A percentile compares a stretch with the other conserved stretches of the same genome.
phyloP scores from a whole-genome alignment of 2,113 vertebrate genomes.

The Mesocricetus auratus region DNA sequence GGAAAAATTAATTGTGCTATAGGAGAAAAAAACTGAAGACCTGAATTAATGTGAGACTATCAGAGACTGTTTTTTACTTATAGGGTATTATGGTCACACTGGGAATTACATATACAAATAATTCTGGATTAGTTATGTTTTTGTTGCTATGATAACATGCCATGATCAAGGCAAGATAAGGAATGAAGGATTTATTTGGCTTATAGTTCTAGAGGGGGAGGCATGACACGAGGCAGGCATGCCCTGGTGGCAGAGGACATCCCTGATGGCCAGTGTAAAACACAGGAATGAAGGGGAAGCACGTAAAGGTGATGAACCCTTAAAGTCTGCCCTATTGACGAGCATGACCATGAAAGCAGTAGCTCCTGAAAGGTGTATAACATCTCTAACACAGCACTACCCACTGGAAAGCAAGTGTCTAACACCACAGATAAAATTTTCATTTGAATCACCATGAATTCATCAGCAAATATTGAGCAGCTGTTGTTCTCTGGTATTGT shows the following conservation, averaged over 20 bases:
- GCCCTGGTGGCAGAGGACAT: background rate
- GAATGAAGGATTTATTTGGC: background rate
- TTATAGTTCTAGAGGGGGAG: background rate
- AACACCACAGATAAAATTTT: background rate
- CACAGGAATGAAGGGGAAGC: background rate
- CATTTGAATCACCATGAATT: background rate
- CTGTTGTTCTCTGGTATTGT: background rate
- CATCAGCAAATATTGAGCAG: background rate
- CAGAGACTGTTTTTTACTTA: background rate
- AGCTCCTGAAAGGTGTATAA: background rate
- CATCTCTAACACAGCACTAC: background rate
- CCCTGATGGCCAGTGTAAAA: no score
- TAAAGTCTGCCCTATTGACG: background rate
- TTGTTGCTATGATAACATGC: background rate
- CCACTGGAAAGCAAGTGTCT: background rate
- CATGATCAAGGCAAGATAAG: background rate
- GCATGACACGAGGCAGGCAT: background rate
- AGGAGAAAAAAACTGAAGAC: background rate
- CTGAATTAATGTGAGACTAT: background rate
- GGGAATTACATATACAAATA: background rate
- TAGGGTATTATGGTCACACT: background rate
- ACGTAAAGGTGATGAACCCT: background rate
- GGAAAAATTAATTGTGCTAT: background rate
- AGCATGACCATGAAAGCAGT: background rate
- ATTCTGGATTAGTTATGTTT: background rate